Base-by-base conservation (phyloP, 2,113 vertebrate species). In the Petromus typicus region DNA sequence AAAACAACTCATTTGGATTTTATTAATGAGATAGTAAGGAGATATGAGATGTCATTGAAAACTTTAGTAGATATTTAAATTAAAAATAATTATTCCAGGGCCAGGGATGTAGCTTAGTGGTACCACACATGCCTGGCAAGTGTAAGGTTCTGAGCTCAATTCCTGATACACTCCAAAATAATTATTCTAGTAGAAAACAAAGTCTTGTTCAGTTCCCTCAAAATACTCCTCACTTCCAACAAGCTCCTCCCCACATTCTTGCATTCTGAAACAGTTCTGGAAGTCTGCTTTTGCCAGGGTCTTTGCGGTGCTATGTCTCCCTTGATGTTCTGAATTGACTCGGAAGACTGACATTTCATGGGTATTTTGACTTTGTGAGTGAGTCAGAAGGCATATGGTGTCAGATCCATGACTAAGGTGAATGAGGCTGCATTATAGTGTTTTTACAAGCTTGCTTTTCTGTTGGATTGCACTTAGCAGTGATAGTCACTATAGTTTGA, bases 11-110 rank as follows among this genome's bases (percentile, higher is more conserved):
- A 67, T 57, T 61, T 83, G 63, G 4, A n/a, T 67, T 92, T 61
- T 81, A 78, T 95, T 90, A 83, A 73, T 79, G 87, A 67, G 67
- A 27, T 59, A 66, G 22, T 11, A 51, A 88, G 90, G 40, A 90
- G 25, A 69, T 40, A 75, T 6, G 25, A 75, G 40, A 22, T 69
- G 3, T 75, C 40, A 27, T 45, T 7, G 5, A 43, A 75, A 75
- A 75, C 23, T 75, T 40, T 2, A 75, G 23, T 45, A 23, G n/a
- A 14, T 45, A 13, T 45, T 75, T 73, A 73, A 73, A 43, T 45
- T 73, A 23, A 75, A 75, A 45, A 7, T 75, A 45, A n/a, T n/a
- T n/a, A n/a, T n/a, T n/a, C n/a, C n/a, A n/a, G n/a, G n/a, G n/a
- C n/a, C n/a, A n/a, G n/a, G n/a, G n/a, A n/a, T n/a, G n/a, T n/a